Evolutionary conservation across 64 coral and sea anemone genomes (phyloP).

Genomic region (Catalaphyllia jardinei): DNA sequence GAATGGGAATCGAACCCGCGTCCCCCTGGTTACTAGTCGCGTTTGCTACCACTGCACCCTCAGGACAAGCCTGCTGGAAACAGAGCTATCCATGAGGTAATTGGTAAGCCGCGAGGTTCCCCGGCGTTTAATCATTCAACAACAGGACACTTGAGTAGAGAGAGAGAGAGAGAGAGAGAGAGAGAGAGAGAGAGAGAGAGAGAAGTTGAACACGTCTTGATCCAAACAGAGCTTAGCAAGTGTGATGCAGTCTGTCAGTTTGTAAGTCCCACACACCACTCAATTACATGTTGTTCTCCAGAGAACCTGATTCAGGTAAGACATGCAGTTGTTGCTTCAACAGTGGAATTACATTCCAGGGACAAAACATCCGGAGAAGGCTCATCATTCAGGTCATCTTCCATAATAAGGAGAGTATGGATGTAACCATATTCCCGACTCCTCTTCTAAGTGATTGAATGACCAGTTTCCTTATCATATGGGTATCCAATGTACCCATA

Average conservation of each 20-base stretch:
- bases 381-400: conserved; percentile 24
- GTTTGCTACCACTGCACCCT: too few species aligned
- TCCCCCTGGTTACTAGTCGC: too few species aligned
- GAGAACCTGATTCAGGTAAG: not conserved
- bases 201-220: conserved; percentile 5
- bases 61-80: too few species aligned
- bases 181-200: too few species aligned
- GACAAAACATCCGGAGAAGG: not conserved
- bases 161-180: too few species aligned
- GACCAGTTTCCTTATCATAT: conserved; percentile 26
- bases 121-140: too few species aligned
- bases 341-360: not conserved
- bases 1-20: too few species aligned
- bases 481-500: conserved; percentile 33
- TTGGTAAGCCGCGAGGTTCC: too few species aligned
- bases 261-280: conserved; percentile 8
- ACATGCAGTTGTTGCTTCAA: not conserved
- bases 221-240: conserved; percentile 16
- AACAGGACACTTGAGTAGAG: too few species aligned
- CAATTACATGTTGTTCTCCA: too few species aligned
- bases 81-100: too few species aligned
- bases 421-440: conserved; percentile 42
- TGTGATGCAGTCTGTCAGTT: not conserved
- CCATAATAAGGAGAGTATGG: conserved; percentile 37
- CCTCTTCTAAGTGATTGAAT: conserved; percentile 13